Percentiles rank a stretch among this genome's conserved stretches.
phyloP scores from a whole-genome alignment of 2,113 vertebrate genomes.

The Hippocampus mohnikei region DNA sequence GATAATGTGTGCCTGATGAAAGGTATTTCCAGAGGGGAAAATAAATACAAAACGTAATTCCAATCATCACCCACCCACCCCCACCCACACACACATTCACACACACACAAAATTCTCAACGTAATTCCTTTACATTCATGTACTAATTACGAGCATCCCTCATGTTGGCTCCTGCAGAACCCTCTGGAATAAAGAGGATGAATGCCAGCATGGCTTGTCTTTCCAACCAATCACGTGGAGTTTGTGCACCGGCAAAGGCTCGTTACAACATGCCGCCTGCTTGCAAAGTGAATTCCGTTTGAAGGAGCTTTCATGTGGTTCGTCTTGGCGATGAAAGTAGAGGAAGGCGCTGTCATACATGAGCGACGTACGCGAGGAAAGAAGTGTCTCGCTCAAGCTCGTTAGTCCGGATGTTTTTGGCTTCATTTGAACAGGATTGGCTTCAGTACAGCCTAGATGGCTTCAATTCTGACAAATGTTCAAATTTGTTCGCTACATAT shows the following conservation, averaged over 20 bases:
- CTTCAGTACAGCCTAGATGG: background rate
- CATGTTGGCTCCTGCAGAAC: background rate
- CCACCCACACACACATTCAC: too few species aligned
- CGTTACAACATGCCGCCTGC: background rate
- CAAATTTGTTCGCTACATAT: background rate
- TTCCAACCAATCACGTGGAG: background rate
- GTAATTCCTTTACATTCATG: background rate
- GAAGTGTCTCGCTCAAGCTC: background rate
- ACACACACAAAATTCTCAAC: background rate
- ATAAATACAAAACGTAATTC: background rate
- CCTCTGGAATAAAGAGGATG: background rate
- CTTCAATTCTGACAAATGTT: background rate
- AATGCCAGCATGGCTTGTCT: background rate
- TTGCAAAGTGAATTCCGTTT: conserved; percentile 1
- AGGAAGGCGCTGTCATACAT: background rate
- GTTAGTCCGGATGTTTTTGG: background rate
- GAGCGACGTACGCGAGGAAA: background rate
- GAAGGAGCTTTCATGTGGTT: background rate
- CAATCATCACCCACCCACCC: background rate
- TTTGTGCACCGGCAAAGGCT: background rate
- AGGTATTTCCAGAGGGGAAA: background rate
- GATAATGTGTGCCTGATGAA: background rate
- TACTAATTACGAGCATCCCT: background rate
- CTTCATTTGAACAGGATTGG: background rate
- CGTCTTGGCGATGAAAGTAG: background rate